Conservation (phyloP, 2,888 invertebrate genomes). For the Yponomeuta sedellus region DNA sequence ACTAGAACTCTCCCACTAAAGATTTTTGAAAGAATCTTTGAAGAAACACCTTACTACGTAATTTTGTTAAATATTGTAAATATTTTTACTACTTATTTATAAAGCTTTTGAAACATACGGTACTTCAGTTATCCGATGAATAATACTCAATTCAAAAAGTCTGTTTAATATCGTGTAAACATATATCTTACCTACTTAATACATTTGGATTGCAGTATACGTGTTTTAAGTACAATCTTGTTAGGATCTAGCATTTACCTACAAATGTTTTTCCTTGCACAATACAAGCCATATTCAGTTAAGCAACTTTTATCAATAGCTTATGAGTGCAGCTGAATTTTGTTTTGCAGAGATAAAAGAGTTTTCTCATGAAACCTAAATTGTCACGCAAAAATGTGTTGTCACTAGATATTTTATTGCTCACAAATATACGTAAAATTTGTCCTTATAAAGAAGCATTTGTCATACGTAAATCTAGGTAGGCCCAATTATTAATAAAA, state of each 20-base stretch:
- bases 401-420: conserved; percentile 47
- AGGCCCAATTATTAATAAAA: conserved; percentile 74
- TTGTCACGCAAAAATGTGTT: neutral
- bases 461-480: conserved; percentile 72
- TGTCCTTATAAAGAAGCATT: conserved; percentile 62
- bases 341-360: neutral
- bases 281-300: neutral
- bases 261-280: neutral
- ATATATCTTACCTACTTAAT: neutral
- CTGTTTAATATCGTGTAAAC: conserved; percentile 3
- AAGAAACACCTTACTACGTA: conserved; percentile 42
- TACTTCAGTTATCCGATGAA: conserved; percentile 8
- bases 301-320: neutral
- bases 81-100: conserved; percentile 39
- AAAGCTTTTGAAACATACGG: conserved; percentile 31
- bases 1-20: neutral
- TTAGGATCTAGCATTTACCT: conserved; percentile 5
- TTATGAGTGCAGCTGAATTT: neutral
- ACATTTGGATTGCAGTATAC: neutral
- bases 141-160: conserved; percentile 13
- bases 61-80: conserved; percentile 62
- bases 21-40: conserved; percentile 55
- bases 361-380: neutral
- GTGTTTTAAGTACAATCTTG: conserved; percentile 1
- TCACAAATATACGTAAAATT: conserved; percentile 66